These are phyloP conservation scores for Dendrolimus houi DNA, from an alignment of 2,888 invertebrate genomes.

Conservation along the genomic window DNA sequence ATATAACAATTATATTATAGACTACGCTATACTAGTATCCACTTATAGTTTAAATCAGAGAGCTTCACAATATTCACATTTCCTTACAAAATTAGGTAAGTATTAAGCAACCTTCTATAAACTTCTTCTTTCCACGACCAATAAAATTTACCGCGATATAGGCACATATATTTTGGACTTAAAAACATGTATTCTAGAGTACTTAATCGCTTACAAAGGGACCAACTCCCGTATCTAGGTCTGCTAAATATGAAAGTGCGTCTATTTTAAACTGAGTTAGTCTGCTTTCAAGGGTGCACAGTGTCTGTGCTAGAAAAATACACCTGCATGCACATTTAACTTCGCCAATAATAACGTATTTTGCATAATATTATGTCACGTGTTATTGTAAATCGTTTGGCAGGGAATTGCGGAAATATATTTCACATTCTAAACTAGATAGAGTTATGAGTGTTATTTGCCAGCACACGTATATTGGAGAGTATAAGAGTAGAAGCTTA, in stretches of 20 bases:
- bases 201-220: conserved; percentile 10
- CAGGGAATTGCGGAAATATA: background rate
- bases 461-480: too few species aligned
- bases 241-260: conserved; percentile 25
- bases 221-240: conserved; percentile 12
- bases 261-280: conserved; percentile 17
- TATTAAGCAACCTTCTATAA: too few species aligned
- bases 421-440: background rate
- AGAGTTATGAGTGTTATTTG: background rate
- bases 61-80: too few species aligned
- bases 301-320: background rate
- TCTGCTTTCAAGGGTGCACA: conserved; percentile 20
- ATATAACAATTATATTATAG: too few species aligned
- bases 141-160: too few species aligned
- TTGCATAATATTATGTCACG: background rate
- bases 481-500: too few species aligned
- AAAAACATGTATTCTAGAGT: background rate
- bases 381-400: background rate
- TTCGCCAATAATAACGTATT: conserved; percentile 4
- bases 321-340: conserved; percentile 5
- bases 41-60: too few species aligned
- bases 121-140: too few species aligned
- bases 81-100: too few species aligned
- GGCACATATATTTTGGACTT: too few species aligned
- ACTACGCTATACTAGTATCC: too few species aligned